Evolutionary conservation across 2,797 vertebrate species (phyloP).

Genomic region (Ceryle rudis): DNA sequence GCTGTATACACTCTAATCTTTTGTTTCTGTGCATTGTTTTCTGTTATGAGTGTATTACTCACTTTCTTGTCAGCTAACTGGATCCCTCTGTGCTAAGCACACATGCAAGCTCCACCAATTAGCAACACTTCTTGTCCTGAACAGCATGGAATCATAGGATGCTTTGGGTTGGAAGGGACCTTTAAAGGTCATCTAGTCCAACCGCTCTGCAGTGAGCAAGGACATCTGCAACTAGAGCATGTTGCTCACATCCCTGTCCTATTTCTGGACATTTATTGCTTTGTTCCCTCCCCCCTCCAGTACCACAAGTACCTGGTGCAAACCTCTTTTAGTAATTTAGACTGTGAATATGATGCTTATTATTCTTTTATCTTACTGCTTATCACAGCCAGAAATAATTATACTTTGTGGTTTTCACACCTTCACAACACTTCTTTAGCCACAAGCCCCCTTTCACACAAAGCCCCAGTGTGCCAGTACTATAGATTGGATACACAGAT

Average conservation of each 20-base stretch:
- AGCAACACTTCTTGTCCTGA: background rate
- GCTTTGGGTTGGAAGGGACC: background rate
- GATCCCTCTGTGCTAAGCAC: background rate
- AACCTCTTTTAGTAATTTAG: background rate
- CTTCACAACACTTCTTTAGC: background rate
- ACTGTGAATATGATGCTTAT: background rate
- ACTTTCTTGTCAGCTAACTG: background rate
- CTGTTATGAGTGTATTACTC: background rate
- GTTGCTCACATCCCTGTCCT: background rate
- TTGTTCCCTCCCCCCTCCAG: background rate
- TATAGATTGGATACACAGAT: background rate
- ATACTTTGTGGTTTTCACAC: background rate
- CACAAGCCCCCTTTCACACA: background rate
- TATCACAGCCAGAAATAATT: background rate
- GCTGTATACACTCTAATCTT: too few relatives aligned
- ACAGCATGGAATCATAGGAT: background rate
- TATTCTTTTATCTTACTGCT: background rate
- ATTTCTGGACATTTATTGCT: background rate
- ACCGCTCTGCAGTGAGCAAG: background rate
- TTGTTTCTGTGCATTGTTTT: background rate
- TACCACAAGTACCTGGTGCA: background rate
- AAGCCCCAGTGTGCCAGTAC: accelerated
- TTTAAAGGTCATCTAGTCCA: background rate
- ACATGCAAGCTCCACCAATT: accelerated
- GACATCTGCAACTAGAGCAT: background rate